These are phyloP conservation scores for Ligdia adustata DNA, from an alignment of 2,888 invertebrate species.

Conservation along the genomic window DNA sequence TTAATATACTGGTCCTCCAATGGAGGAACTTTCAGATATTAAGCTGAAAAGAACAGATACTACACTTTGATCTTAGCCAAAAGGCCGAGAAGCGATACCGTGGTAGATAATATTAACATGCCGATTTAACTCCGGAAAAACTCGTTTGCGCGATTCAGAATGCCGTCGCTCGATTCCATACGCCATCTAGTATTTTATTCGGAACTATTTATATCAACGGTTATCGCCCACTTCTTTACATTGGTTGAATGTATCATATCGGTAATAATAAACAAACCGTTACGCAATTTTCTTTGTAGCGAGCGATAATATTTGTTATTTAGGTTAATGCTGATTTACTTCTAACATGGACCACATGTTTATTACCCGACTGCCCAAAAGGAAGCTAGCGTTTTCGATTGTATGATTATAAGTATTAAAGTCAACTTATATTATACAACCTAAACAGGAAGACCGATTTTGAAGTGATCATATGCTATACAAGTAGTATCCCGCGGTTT, in stretches of 20 bases:
- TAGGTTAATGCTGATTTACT: no score
- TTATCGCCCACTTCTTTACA: not conserved
- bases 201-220: not conserved
- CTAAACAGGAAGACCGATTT: no score
- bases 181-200: slow-evolving; percentile 16
- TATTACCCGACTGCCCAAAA: no score
- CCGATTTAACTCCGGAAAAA: not conserved
- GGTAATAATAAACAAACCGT: slow-evolving; percentile 10
- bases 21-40: slow-evolving; percentile 28
- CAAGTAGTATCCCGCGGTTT: no score
- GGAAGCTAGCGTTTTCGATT: no score
- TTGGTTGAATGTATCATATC: slow-evolving; percentile 4
- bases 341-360: no score
- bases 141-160: slow-evolving; percentile 15
- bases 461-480: no score
- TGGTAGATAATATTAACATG: not conserved
- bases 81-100: slow-evolving; percentile 29
- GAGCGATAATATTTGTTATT: no score
- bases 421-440: no score
- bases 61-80: no score
- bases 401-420: no score
- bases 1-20: slow-evolving; percentile 29
- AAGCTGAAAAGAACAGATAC: no score
- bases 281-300: not conserved
- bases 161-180: not conserved